Percentiles rank a stretch among this genome's conserved stretches.
These are phyloP conservation scores for Sinocyclocheilus anophthalmus DNA, from an alignment of 2,113 vertebrate genomes.

Conservation along the genomic window DNA sequence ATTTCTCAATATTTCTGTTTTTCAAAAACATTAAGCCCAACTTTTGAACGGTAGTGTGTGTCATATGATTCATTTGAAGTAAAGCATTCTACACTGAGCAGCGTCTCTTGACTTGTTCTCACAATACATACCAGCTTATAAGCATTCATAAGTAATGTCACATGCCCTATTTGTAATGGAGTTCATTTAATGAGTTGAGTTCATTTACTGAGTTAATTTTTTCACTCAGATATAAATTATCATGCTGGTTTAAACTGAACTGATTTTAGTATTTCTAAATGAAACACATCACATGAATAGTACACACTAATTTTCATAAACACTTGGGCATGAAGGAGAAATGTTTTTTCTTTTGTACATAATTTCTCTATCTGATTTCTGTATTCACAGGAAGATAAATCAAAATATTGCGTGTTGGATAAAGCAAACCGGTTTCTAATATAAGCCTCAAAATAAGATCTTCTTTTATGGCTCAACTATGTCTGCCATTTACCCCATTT, in stretches of 20 bases:
- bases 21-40: neutral
- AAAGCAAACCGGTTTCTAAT: neutral
- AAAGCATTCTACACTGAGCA: neutral
- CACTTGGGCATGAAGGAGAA: slow-evolving; percentile 13
- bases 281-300: neutral
- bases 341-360: neutral
- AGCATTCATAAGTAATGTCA: slow-evolving; percentile 42
- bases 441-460: neutral
- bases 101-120: neutral
- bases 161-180: slow-evolving; percentile 41
- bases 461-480: neutral
- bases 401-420: neutral
- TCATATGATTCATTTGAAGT: neutral
- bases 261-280: slow-evolving; percentile 30
- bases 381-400: neutral
- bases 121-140: slow-evolving; percentile 7
- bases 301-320: slow-evolving; percentile 1
- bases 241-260: slow-evolving; percentile 17
- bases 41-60: neutral
- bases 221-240: slow-evolving; percentile 44
- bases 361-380: neutral
- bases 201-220: neutral
- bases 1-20: neutral
- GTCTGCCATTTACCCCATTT: neutral
- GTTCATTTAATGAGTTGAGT: slow-evolving; percentile 23